phyloP scores from a whole-genome alignment of 2,888 invertebrate species.

The Tridacna gigas region DNA sequence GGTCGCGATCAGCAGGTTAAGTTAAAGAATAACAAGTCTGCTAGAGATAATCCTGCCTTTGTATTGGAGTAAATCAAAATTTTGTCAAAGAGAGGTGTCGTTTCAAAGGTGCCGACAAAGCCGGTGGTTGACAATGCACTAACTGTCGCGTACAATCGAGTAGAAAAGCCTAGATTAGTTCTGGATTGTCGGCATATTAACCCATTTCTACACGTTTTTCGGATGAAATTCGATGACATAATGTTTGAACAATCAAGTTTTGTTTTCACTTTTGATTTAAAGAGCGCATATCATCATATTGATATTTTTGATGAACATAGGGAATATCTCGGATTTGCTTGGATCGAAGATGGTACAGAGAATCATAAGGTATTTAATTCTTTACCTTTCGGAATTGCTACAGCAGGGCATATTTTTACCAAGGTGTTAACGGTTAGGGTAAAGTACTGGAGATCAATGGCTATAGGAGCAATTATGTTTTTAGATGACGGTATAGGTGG shows the following conservation, averaged over 20 bases:
- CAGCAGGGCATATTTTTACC: slow-evolving; percentile 8
- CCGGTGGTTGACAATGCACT: slow-evolving; percentile 49
- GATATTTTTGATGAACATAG: slow-evolving; percentile 25
- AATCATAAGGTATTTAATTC: slow-evolving; percentile 23
- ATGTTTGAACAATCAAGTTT: slow-evolving; percentile 18
- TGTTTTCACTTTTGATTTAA: slow-evolving; percentile 39
- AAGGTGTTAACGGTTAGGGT: not conserved
- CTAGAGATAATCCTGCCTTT: slow-evolving; percentile 44
- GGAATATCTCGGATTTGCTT: slow-evolving; percentile 32
- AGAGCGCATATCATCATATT: slow-evolving; percentile 44
- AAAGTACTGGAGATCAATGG: not conserved
- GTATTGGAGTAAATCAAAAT: too few relatives aligned
- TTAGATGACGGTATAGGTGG: slow-evolving; percentile 15
- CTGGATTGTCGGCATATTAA: slow-evolving; percentile 47
- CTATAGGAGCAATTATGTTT: not conserved
- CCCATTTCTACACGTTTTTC: slow-evolving; percentile 32
- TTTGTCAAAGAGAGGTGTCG: slow-evolving; percentile 13
- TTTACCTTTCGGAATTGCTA: slow-evolving; percentile 26
- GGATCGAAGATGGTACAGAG: not conserved
- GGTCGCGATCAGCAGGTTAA: too few relatives aligned
- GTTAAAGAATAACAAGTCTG: slow-evolving; percentile 52
- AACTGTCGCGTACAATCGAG: slow-evolving; percentile 51
- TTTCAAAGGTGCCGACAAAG: slow-evolving; percentile 24
- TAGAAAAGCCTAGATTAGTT: slow-evolving; percentile 36
- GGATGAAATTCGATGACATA: slow-evolving; percentile 47